These are phyloP conservation scores for Pimpla rufipes DNA, from an alignment of 2,888 invertebrate genomes.

Conservation along the genomic window DNA sequence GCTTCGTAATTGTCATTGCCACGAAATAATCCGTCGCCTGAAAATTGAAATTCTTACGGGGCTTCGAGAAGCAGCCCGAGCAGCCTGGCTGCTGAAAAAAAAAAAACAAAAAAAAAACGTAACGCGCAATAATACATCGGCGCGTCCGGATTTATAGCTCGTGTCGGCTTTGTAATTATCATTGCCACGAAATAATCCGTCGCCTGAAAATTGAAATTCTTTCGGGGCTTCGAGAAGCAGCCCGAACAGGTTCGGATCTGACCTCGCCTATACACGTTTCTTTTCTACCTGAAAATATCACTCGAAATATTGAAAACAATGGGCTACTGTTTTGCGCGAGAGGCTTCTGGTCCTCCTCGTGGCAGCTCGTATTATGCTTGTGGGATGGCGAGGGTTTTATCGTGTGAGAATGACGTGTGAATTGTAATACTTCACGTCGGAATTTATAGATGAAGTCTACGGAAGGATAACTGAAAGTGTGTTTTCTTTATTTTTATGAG, in stretches of 20 bases:
- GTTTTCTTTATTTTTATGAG: too few species aligned
- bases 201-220: background rate
- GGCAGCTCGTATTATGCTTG: background rate
- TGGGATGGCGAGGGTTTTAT: conserved; percentile 25
- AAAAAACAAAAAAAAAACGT: too few species aligned
- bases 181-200: background rate
- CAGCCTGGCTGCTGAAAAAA: conserved; percentile 61
- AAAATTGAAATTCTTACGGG: background rate
- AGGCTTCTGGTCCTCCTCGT: conserved; percentile 25
- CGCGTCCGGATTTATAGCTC: conserved; percentile 9
- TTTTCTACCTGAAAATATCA: conserved; percentile 16
- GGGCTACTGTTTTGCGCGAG: conserved; percentile 46
- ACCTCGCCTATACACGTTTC: conserved; percentile 6
- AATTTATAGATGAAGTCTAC: background rate
- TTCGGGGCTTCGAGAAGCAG: background rate
- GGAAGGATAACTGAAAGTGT: too few species aligned
- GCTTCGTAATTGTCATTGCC: background rate
- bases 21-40: background rate
- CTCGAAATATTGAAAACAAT: conserved; percentile 49
- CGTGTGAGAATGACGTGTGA: conserved; percentile 30
- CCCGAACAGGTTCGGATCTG: conserved; percentile 53
- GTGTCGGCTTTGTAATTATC: background rate
- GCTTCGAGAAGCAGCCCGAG: background rate
- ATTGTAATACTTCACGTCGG: background rate
- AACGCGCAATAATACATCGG: conserved; percentile 15